Evolutionary conservation across 2,113 vertebrate species (phyloP).

Genomic region (Dendrocopos noguchii): DNA sequence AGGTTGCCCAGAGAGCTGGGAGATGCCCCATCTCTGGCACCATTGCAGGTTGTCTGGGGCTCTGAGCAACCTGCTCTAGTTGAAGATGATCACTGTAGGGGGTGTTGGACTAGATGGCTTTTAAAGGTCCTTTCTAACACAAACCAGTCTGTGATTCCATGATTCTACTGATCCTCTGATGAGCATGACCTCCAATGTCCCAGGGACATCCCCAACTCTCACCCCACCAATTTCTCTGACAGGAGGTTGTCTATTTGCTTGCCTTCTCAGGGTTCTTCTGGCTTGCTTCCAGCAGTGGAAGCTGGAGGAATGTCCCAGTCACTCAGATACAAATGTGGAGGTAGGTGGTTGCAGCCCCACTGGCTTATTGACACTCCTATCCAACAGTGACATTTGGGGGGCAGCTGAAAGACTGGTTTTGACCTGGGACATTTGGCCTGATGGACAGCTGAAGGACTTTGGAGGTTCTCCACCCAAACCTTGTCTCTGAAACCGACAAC

Average conservation of each 20-base stretch:
- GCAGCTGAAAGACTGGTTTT: not conserved
- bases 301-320: not conserved
- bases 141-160: not conserved
- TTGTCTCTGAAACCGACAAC: not conserved
- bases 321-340: accelerated
- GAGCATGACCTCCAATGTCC: accelerated
- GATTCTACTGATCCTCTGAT: no score
- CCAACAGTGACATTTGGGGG: accelerated
- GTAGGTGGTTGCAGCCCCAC: not conserved
- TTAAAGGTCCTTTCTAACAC: not conserved
- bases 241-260: not conserved
- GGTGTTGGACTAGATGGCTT: not conserved
- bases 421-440: accelerated
- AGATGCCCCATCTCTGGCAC: no score
- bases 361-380: accelerated
- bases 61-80: not conserved
- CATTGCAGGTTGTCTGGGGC: not conserved
- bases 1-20: no score
- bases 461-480: not conserved
- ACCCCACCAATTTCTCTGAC: not conserved
- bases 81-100: not conserved
- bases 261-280: accelerated
- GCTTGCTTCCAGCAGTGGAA: not conserved
- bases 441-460: not conserved
- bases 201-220: not conserved